These are phyloP conservation scores for Rhogogaster chlorosoma DNA, from an alignment of 2,888 invertebrate species.

Conservation along the genomic window DNA sequence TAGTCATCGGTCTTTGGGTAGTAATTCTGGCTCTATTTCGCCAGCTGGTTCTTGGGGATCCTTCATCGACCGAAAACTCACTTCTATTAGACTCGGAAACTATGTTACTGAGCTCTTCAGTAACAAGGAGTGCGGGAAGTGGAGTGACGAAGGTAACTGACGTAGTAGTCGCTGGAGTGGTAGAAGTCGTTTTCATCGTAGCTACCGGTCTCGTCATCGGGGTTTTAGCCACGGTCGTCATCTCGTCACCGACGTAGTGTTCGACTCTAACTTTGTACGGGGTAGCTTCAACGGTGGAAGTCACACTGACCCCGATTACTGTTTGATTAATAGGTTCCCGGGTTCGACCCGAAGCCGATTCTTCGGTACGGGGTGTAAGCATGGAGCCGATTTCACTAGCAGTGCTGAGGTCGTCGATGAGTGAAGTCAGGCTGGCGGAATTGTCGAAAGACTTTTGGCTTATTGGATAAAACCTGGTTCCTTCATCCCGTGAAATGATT, in stretches of 20 bases:
- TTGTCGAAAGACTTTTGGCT: conserved; percentile 67
- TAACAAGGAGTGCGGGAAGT: conserved; percentile 67
- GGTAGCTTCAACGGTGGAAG: conserved; percentile 82
- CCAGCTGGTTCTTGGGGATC: conserved; percentile 79
- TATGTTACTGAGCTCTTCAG: conserved; percentile 78
- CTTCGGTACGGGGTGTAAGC: conserved; percentile 57
- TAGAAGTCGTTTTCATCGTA: conserved; percentile 52
- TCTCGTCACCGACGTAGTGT: conserved; percentile 68
- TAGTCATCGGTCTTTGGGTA: conserved; percentile 14
- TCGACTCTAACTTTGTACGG: conserved; percentile 77
- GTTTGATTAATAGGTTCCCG: conserved; percentile 62
- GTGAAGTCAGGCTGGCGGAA: conserved; percentile 65
- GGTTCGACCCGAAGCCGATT: conserved; percentile 56
- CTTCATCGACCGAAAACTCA: conserved; percentile 82
- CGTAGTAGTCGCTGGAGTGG: conserved; percentile 54
- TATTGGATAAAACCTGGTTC: conserved; percentile 71
- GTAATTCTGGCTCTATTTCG: conserved; percentile 66
- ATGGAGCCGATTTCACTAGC: conserved; percentile 62
- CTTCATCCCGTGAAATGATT: conserved; percentile 63
- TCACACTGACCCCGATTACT: conserved; percentile 80
- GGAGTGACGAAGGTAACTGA: conserved; percentile 63
- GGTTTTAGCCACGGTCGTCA: conserved; percentile 40
- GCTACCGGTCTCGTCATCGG: conserved; percentile 47
- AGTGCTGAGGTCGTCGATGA: conserved; percentile 69
- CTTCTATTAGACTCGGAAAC: conserved; percentile 81